Conservation (phyloP, 2,113 vertebrate genomes). For the Australoheros scitulus region DNA sequence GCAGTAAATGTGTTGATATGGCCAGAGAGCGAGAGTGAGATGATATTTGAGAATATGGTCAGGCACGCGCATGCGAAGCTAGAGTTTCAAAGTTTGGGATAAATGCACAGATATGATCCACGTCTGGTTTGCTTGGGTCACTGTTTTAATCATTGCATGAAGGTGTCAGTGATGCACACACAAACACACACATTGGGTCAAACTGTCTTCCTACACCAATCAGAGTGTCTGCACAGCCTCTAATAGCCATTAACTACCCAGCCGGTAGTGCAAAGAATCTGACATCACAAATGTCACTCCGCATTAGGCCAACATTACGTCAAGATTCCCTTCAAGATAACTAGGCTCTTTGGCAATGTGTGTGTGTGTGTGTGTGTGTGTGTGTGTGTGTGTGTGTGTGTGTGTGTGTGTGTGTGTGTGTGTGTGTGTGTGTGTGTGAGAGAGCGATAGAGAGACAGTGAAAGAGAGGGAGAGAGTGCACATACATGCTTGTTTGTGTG, state of each 20-base stretch:
- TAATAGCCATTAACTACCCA: constrained; percentile 76
- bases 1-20: constrained; percentile 67
- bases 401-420: neutral
- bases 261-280: constrained; percentile 78
- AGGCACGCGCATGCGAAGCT: constrained; percentile 40
- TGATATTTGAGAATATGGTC: constrained; percentile 42
- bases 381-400: neutral
- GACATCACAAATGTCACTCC: constrained; percentile 75
- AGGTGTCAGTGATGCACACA: constrained; percentile 29
- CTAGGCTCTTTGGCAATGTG: constrained; percentile 31
- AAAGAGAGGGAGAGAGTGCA: too few relatives aligned
- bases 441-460: neutral
- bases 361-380: neutral
- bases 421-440: neutral
- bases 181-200: constrained; percentile 38
- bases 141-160: constrained; percentile 18
- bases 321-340: constrained; percentile 62
- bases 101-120: constrained; percentile 18
- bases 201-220: constrained; percentile 62
- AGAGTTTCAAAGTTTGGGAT: constrained; percentile 31
- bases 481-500: neutral
- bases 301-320: constrained; percentile 64
- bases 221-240: constrained; percentile 44
- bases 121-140: constrained; percentile 27
- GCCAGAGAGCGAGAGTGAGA: constrained; percentile 31